Evolutionary conservation across 1,140 invertebrate species (phyloP), one percentile per base, ranked within the genome.

Genomic region (Megalopta genalis): DNA sequence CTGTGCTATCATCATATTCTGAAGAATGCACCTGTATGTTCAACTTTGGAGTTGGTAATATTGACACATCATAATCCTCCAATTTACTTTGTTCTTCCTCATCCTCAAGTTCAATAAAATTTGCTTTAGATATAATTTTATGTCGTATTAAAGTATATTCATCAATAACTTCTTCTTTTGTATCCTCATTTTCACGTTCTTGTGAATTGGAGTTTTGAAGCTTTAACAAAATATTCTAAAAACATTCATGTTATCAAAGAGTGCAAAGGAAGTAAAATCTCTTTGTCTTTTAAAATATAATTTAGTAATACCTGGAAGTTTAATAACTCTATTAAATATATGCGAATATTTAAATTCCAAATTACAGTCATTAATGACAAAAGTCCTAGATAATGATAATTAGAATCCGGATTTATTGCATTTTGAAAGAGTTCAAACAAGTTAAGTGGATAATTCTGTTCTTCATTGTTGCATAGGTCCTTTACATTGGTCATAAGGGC

Each of bases 301-400:
- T 68, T 32, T 62, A 59, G 6, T 39, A 49, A 76, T 89, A 93
- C 92, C 86, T 92, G 87, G 49, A 93, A 90, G 79, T 93, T 81
- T 10, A 91, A 69, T n/a, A 82, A 63, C 57, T 88, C 82, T 37
- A 89, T n/a, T 52, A 93, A 79, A 65, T 86, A 91, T 57, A 91
- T 86, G 16, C 87, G 88, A 74, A 90, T 83, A 67, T 93, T 90
- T 46, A 93, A 71, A 86, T 93, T 93, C 91, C 91, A 92, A 68
- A 93, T 88, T 5, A 90, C 79, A 2, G 81, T 74, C 77, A 91
- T 90, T 16, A 93, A 78, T 10, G 88, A 81, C 6, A 91, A n/a
- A 42, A 93, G 87, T 68, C 90, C 89, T 7, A 93, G 76, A 18
- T 90, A 88, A 84, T 93, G 91, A 73, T 90, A 93, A 32, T 69